Conservation (phyloP, 2,113 vertebrate species). For the Calidris pygmaea region DNA sequence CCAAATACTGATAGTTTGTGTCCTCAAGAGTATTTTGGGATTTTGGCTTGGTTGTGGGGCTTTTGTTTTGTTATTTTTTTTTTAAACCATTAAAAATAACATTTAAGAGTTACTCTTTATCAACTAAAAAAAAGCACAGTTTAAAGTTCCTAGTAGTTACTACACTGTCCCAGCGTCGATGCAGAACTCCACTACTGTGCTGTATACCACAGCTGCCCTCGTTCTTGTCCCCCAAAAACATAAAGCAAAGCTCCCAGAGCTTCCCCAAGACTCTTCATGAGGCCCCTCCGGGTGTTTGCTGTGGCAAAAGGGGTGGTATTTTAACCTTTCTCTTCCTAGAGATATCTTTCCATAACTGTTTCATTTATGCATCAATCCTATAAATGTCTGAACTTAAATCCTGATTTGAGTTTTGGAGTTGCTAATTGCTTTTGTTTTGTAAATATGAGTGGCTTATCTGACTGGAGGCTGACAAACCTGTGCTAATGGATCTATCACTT, state of each 20-base stretch:
- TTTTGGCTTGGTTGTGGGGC: not conserved
- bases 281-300: not conserved
- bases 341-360: not conserved
- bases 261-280: rapidly evolving
- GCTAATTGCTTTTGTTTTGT: not conserved
- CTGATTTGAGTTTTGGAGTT: not conserved
- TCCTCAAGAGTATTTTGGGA: not conserved
- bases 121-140: not conserved
- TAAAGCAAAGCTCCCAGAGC: not conserved
- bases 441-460: not conserved
- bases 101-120: not conserved
- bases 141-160: not conserved
- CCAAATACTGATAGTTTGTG: not conserved
- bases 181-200: not conserved
- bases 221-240: not conserved
- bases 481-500: not conserved
- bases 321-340: not conserved
- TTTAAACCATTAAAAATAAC: not conserved
- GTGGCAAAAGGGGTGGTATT: not conserved
- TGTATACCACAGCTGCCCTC: rapidly evolving
- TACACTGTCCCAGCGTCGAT: rapidly evolving
- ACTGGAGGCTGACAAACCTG: not conserved
- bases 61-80: not conserved
- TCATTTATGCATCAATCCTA: not conserved
- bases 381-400: not conserved